Evolutionary conservation across 2,113 vertebrate species (phyloP), one percentile per base, ranked within the genome.

Genomic region (Uria aalge): DNA sequence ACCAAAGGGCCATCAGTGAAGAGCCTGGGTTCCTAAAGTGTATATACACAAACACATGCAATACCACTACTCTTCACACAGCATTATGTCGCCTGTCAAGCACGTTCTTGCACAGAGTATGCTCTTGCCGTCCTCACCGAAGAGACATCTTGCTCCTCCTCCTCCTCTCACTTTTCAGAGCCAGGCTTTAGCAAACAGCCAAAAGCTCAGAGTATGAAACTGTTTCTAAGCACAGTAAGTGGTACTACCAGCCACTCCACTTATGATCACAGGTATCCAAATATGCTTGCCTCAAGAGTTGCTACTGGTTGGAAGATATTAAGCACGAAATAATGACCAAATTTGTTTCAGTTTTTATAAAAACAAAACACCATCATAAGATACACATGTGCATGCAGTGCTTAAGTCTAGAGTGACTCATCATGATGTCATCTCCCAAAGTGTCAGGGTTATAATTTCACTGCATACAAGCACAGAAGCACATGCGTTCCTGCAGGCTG

Each of bases 401-500:
- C 60, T 94, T 41, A 94, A 93, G 32, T 68, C 62, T 72, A 48
- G 41, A 53, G 32, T 89, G 88, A 94, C 45, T 97, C 96, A 92
- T 60, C 48, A 45, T 66, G 76, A 92, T 85, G 86, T 91, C 94
- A 95, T 45, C 66, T 86, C 64, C 43, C 52, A 40, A 43, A 88
- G 75, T 74, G 60, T 92, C 86, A 75, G 52, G 48, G 75, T 86
- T 78, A 60, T 68, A 79, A 94, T 72, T 92, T 92, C 52, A 17
- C 64, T 85, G 40, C 40, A 34, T 45, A 78, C 30, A 88, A 84
- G 27, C 73, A 81, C 2, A 86, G 63, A 85, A 84, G 55, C 59
- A 85, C 34, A 86, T 26, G 43, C 50, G 86, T 74, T 94, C 78
- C 76, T 74, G 79, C 50, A 83, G 64, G 62, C 40, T 88, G 56